phyloP scores from a whole-genome alignment of 2,888 invertebrate species.

The Phrixothrix hirtus region DNA sequence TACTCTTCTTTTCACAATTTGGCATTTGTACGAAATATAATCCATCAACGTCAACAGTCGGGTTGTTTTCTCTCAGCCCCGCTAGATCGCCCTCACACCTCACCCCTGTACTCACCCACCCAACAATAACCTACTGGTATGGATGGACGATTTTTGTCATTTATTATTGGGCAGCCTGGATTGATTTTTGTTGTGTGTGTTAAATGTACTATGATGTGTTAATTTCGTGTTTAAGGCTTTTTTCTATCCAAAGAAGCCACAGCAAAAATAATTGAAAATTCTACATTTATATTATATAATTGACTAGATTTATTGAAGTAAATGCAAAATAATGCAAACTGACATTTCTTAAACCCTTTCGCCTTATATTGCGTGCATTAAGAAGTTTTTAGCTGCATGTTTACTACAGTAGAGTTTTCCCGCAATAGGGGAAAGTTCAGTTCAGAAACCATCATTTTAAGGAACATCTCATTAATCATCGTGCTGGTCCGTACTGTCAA shows the following conservation, averaged over 20 bases:
- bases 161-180: conserved; percentile 56
- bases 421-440: conserved; percentile 44
- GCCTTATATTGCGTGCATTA: conserved; percentile 29
- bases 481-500: conserved; percentile 55
- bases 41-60: conserved; percentile 60
- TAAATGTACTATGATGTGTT: conserved; percentile 53
- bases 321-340: too few species aligned
- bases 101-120: conserved; percentile 44
- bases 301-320: too few species aligned
- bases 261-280: conserved; percentile 12
- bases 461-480: conserved; percentile 57
- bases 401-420: conserved; percentile 32
- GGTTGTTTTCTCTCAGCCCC: conserved; percentile 57
- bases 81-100: conserved; percentile 43
- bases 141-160: conserved; percentile 59
- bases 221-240: conserved; percentile 46
- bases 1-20: conserved; percentile 60
- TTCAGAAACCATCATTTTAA: conserved; percentile 56
- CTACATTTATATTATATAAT: too few species aligned
- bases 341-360: conserved; percentile 18
- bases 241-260: conserved; percentile 25
- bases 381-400: conserved; percentile 32
- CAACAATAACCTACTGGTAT: conserved; percentile 57
- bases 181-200: conserved; percentile 54
- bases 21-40: conserved; percentile 60